These are phyloP conservation scores for Megalops atlanticus DNA, from an alignment of 2,113 vertebrate species.

Conservation along the genomic window DNA sequence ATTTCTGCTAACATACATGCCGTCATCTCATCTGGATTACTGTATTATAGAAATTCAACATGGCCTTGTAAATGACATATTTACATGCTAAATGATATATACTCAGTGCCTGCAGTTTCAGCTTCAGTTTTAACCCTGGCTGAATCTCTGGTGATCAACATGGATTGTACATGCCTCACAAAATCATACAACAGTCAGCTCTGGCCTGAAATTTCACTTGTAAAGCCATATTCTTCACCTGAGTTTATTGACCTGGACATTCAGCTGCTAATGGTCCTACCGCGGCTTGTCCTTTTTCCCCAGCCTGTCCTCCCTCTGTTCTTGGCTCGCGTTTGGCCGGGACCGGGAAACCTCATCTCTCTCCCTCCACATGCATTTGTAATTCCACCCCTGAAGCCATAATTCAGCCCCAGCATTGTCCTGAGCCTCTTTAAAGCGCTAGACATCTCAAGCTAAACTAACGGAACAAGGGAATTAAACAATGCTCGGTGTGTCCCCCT, in stretches of 20 bases:
- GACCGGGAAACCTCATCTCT: neutral
- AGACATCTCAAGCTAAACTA: conserved; percentile 63
- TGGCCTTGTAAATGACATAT: neutral
- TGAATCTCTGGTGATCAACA: neutral
- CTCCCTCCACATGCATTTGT: conserved; percentile 56
- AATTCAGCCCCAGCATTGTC: conserved; percentile 53
- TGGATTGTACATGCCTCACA: neutral
- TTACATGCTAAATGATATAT: no score
- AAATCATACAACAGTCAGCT: neutral
- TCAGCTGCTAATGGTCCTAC: neutral
- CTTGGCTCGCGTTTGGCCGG: neutral
- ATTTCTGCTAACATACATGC: neutral
- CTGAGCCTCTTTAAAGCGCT: conserved; percentile 56
- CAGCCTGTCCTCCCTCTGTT: neutral
- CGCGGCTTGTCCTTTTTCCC: neutral
- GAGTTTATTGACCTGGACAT: neutral
- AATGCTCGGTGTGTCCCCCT: conserved; percentile 37
- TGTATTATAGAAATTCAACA: neutral
- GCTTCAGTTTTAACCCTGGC: neutral
- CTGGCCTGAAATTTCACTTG: neutral
- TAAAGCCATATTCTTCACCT: neutral
- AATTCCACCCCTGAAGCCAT: conserved; percentile 45
- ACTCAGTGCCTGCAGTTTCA: no score
- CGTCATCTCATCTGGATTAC: neutral
- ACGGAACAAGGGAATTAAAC: conserved; percentile 61